phyloP scores from a whole-genome alignment of 1,140 invertebrate species.

The Telenomus remus region DNA sequence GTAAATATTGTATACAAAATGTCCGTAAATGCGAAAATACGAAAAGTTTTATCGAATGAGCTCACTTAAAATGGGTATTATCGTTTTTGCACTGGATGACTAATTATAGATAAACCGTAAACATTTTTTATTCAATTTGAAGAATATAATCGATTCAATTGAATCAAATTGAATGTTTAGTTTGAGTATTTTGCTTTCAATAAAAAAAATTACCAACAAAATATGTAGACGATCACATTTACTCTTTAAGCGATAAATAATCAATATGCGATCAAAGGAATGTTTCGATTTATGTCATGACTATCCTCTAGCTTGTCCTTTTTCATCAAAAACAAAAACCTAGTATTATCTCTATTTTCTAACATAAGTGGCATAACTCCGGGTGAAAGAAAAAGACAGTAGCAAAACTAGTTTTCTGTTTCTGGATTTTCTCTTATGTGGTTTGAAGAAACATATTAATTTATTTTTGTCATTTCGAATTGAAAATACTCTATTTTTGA shows the following conservation, averaged over 20 bases:
- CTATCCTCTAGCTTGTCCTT: constrained; percentile 1
- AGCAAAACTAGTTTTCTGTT: constrained; percentile 23
- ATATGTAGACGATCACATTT: not conserved
- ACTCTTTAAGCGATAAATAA: not conserved
- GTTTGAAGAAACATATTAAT: constrained; percentile 27
- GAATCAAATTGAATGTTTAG: too few relatives aligned
- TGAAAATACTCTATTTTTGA: constrained; percentile 21
- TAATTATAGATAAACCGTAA: too few relatives aligned
- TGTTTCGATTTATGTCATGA: constrained; percentile 13
- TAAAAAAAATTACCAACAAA: too few relatives aligned
- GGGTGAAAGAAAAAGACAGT: constrained; percentile 9
- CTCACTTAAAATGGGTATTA: too few relatives aligned
- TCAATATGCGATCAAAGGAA: constrained; percentile 3
- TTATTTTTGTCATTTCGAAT: constrained; percentile 18
- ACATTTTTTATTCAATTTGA: too few relatives aligned
- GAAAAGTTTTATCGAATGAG: too few relatives aligned
- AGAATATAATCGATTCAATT: too few relatives aligned
- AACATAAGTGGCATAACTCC: constrained; percentile 12
- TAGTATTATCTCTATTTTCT: constrained; percentile 26
- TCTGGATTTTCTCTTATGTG: constrained; percentile 15
- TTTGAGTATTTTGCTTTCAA: too few relatives aligned
- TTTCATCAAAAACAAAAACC: constrained; percentile 28
- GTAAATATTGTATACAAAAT: too few relatives aligned
- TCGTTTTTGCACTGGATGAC: too few relatives aligned
- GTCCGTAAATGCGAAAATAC: too few relatives aligned